Evolutionary conservation across 2,888 invertebrate genomes (phyloP), one percentile per base, ranked within the genome.

Genomic region (Drosophila longiperda): DNA sequence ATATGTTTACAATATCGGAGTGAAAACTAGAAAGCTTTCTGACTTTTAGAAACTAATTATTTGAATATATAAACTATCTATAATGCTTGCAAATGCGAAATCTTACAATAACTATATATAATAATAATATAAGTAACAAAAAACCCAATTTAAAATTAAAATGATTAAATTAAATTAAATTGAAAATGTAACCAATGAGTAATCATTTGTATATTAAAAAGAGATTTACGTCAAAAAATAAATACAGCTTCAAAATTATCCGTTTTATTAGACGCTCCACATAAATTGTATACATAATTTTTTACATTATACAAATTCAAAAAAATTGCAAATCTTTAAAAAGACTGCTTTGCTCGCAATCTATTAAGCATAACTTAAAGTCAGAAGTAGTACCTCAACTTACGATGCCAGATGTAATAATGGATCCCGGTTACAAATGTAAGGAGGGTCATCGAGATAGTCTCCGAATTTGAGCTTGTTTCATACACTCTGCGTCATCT

Each of bases 381-480:
- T 0, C 36, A 26, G 26, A 54, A 5, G 26, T 12, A 36, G 26
- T 12, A 17, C 1, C 20, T 3, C 20, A n/a, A 11, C 32, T 55
- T 1, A 15, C 7, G 12, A 26, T 61, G 26, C 85, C 80, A 17
- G 58, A 64, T 29, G 29, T 84, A 32, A 32, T 61, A 15, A 11
- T 32, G 17, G 64, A 8, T 11, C 38, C 8, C 15, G 34, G 89
- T n/a, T 77, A 72, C 50, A 91, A 83, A 61, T 92, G 75, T 52
- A 78, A 73, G 8, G 90, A 91, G 15, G 93, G 93, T 4, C 82
- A 93, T 96, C 0, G 95, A 95, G 79, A 93, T 94, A 45, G 94
- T 99, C 33, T 94, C 96, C 15, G 98, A 98, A 86, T 96, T 98
- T 87, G 95, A 96, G 75, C 94, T 98, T 86, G 96, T 95, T 1